Evolutionary conservation across 1,140 invertebrate genomes (phyloP).

Genomic region (fruit fly (Drosophila melanogaster)): Release_6_plus_ISO1_MT NT_037436.4:622501-623000

Average conservation of each 20-base stretch:
- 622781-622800: constrained; percentile 82
- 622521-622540: neutral
- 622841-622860: constrained; percentile 34
- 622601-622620: constrained; percentile 72
- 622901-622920: constrained; percentile 41
- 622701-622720: too few relatives aligned
- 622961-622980: constrained; percentile 2
- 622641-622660: constrained; percentile 68
- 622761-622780: constrained; percentile 83
- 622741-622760: constrained; percentile 80
- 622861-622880: constrained; percentile 15
- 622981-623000: neutral
- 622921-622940: constrained; percentile 46
- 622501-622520: neutral
- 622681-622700: constrained; percentile 10
- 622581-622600: constrained; percentile 12
- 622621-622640: constrained; percentile 77
- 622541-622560: neutral
- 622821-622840: constrained; percentile 46
- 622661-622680: constrained; percentile 70
- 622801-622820: constrained; percentile 35
- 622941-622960: constrained; percentile 29
- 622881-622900: constrained; percentile 54
- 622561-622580: constrained; percentile 17
- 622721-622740: constrained; percentile 18